A percentile compares a stretch with the other conserved stretches of the same genome.
phyloP scores from a whole-genome alignment of 2,113 vertebrate genomes.

The Pluvialis apricaria region DNA sequence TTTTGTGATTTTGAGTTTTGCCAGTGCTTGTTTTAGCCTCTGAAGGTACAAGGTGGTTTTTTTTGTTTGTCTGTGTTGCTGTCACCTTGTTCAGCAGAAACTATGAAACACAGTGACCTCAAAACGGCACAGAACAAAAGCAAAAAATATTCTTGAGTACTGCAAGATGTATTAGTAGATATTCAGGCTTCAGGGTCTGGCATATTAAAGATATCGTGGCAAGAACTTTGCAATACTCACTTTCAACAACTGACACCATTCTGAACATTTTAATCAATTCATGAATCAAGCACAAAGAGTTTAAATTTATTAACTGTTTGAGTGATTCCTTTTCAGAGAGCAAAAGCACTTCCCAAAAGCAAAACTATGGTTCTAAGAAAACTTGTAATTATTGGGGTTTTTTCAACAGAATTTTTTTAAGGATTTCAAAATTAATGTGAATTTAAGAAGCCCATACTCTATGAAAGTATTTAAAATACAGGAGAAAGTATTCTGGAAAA shows the following conservation, averaged over 20 bases:
- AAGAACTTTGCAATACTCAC: neutral
- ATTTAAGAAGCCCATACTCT: neutral
- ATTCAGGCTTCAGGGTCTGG: neutral
- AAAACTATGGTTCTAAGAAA: neutral
- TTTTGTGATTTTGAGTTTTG: neutral
- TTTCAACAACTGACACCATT: neutral
- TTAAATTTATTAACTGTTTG: neutral
- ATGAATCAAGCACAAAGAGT: neutral
- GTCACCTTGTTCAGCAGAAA: neutral
- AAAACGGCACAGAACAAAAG: neutral
- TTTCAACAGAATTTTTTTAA: neutral
- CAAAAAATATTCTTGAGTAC: neutral
- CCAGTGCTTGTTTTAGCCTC: neutral
- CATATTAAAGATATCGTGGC: neutral
- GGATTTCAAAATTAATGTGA: neutral
- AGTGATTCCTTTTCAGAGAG: neutral
- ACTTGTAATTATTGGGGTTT: neutral
- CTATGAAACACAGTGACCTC: neutral
- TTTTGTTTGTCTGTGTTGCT: neutral
- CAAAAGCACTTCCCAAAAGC: neutral
- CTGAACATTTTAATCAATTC: neutral
- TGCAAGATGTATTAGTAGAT: neutral
- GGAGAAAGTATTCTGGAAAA: neutral
- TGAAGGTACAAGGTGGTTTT: neutral
- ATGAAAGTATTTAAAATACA: neutral